Evolutionary conservation across 2,797 vertebrate species (phyloP).

Genomic region (Propithecus perrieri): DNA sequence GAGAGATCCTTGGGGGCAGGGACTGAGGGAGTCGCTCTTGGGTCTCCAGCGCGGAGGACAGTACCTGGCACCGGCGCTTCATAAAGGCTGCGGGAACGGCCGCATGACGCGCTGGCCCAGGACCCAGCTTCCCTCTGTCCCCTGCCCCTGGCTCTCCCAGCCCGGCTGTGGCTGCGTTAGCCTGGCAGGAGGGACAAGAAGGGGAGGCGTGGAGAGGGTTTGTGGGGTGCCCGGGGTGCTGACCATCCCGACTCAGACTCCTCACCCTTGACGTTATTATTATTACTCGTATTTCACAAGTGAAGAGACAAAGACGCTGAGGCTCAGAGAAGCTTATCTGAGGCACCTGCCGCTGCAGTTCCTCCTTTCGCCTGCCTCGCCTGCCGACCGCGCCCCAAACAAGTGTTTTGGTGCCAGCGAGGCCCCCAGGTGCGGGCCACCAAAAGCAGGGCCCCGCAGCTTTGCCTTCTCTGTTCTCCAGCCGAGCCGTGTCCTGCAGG

Average conservation of each 20-base stretch:
- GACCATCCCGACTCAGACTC: background rate
- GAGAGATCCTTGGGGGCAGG: background rate
- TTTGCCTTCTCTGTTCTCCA: background rate
- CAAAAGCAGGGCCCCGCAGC: background rate
- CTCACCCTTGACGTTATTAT: too few relatives aligned
- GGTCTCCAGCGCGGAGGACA: background rate
- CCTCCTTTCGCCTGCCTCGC: too few relatives aligned
- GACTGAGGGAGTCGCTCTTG: fast-evolving
- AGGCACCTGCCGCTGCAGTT: fast-evolving
- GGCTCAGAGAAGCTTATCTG: background rate
- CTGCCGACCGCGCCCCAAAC: too few relatives aligned
- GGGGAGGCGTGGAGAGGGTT: background rate
- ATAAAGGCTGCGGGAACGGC: background rate
- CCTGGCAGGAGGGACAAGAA: background rate
- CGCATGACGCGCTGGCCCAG: fast-evolving
- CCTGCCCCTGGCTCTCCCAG: background rate
- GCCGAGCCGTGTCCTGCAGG: background rate
- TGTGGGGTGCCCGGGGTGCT: background rate
- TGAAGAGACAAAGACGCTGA: background rate
- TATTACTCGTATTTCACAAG: background rate
- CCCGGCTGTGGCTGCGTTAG: background rate
- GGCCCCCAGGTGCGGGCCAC: background rate
- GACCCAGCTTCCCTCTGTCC: background rate
- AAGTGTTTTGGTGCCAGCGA: too few relatives aligned
- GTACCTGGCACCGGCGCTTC: too few relatives aligned